phyloP scores from a whole-genome alignment of 1,140 invertebrate species.

The Papilio helenus region DNA sequence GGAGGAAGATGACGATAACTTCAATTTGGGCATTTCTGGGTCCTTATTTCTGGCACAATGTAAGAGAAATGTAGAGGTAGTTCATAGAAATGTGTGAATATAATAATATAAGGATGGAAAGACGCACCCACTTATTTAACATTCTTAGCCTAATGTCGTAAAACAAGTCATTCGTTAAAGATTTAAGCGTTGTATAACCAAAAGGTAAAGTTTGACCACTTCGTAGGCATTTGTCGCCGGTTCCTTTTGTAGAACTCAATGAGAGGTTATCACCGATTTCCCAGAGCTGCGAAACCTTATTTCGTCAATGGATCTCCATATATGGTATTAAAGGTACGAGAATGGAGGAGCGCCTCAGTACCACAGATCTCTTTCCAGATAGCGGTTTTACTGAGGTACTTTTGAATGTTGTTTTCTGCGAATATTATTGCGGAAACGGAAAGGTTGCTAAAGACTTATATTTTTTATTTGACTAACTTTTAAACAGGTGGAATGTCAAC shows the following conservation, averaged over 20 bases:
- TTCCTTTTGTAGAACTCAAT: constrained; percentile 33
- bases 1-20: too few relatives aligned
- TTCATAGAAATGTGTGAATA: not conserved
- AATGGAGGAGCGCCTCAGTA: constrained; percentile 28
- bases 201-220: not conserved
- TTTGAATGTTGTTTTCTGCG: constrained; percentile 19
- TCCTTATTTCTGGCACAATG: too few relatives aligned
- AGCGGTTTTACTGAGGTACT: constrained; percentile 15
- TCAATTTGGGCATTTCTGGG: too few relatives aligned
- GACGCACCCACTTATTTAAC: not conserved
- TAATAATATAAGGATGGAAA: not conserved
- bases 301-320: constrained; percentile 23
- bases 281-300: constrained; percentile 24
- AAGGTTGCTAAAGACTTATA: not conserved
- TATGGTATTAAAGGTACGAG: constrained; percentile 26
- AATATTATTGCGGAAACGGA: constrained; percentile 18
- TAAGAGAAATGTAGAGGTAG: too few relatives aligned
- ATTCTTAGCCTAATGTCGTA: not conserved
- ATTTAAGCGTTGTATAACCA: not conserved
- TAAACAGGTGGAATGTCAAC: not conserved
- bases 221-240: constrained; percentile 21
- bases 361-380: constrained; percentile 27
- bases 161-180: not conserved
- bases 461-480: not conserved
- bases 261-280: constrained; percentile 37